Conservation (phyloP, 2,888 invertebrate genomes). For the Aquatica leii region DNA sequence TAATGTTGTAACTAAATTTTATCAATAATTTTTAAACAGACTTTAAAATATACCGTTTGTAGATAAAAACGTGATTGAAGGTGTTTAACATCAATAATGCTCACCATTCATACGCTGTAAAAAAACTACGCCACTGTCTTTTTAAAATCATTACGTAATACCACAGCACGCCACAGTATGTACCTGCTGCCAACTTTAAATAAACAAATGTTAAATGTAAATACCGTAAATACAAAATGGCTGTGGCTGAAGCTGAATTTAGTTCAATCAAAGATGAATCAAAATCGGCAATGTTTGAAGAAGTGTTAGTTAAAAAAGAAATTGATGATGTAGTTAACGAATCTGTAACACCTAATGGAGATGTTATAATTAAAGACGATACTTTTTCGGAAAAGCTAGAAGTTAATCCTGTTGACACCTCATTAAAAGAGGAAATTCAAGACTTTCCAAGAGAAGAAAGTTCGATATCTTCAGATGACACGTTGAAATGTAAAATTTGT, state of each 20-base stretch:
- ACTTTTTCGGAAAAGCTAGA: no score
- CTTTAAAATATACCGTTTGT: no score
- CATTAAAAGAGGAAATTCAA: conserved; percentile 19
- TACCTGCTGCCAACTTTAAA: not conserved
- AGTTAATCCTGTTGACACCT: no score
- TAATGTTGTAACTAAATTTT: no score
- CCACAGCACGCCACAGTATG: no score
- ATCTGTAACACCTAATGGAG: not conserved
- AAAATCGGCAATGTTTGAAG: not conserved
- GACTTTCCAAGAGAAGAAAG: not conserved
- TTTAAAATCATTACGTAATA: no score
- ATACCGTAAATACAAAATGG: conserved; percentile 16
- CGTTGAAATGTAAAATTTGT: conserved; percentile 50
- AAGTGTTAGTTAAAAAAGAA: conserved; percentile 14
- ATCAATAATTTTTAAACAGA: no score
- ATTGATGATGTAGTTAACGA: not conserved
- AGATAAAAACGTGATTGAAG: no score
- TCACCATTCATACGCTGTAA: no score
- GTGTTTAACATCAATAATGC: no score
- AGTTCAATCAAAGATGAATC: conserved; percentile 2
- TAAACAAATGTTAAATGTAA: conserved; percentile 1
- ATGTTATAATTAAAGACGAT: not conserved
- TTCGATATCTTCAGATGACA: conserved; percentile 16
- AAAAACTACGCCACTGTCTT: no score
- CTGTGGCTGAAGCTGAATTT: conserved; percentile 3